These are phyloP conservation scores for Dinomys branickii DNA, from an alignment of 2,113 vertebrate species.

Conservation along the genomic window DNA sequence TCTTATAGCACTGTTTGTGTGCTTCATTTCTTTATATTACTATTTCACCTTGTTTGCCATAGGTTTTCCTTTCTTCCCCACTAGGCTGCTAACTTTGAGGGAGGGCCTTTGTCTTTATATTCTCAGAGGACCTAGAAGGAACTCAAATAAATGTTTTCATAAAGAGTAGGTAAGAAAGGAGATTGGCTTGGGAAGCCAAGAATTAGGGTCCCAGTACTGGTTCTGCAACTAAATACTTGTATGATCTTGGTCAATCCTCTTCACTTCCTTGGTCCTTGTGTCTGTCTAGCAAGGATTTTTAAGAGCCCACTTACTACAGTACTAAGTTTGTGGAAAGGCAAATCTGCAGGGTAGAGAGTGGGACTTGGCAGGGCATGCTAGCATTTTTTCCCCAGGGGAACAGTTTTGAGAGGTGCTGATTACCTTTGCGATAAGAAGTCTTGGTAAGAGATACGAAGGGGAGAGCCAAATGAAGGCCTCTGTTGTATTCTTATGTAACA, in stretches of 20 bases:
- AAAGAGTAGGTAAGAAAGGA: slow-evolving; percentile 23
- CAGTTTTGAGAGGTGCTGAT: slow-evolving; percentile 65
- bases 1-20: neutral
- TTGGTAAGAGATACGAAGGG: slow-evolving; percentile 62
- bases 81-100: neutral
- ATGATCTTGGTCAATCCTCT: neutral
- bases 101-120: slow-evolving; percentile 27
- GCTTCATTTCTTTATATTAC: neutral
- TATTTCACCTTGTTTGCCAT: neutral
- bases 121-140: neutral
- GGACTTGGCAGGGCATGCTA: slow-evolving; percentile 40
- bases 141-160: slow-evolving; percentile 27
- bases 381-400: slow-evolving; percentile 62
- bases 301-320: neutral
- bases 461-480: slow-evolving; percentile 55
- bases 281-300: neutral
- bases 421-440: slow-evolving; percentile 67
- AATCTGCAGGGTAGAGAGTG: slow-evolving; percentile 1
- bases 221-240: neutral
- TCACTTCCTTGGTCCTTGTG: neutral
- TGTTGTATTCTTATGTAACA: slow-evolving; percentile 74
- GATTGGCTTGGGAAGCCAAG: neutral
- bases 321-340: slow-evolving; percentile 31
- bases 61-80: slow-evolving; percentile 29
- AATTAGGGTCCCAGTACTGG: neutral